Percentiles rank a stretch among this genome's conserved stretches.
Evolutionary conservation across 2,113 vertebrate species (phyloP).

Genomic region (Abramis brama): DNA sequence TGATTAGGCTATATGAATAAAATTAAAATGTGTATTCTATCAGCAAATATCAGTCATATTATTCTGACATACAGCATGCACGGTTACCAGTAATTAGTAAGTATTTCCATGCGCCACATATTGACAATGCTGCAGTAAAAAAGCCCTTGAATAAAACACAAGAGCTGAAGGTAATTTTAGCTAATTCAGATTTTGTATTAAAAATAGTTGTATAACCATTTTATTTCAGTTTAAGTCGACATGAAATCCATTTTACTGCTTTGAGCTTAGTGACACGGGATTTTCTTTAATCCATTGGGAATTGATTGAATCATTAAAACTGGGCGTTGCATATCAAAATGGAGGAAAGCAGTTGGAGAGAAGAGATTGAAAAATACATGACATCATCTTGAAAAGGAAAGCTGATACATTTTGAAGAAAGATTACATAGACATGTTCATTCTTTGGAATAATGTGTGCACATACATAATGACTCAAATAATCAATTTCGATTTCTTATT

Average conservation of each 20-base stretch:
- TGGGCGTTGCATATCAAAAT: background rate
- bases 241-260: background rate
- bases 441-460: slow-evolving; percentile 16
- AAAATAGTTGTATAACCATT: background rate
- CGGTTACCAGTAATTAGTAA: background rate
- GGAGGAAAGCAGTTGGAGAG: background rate
- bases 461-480: background rate
- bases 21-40: background rate
- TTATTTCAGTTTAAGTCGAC: background rate
- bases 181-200: background rate
- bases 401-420: background rate
- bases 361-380: background rate
- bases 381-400: background rate
- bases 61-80: background rate
- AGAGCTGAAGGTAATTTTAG: background rate
- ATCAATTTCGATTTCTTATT: background rate
- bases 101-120: background rate
- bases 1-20: background rate
- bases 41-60: background rate
- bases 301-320: background rate
- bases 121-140: too few species aligned
- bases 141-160: background rate
- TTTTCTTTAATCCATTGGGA: background rate
- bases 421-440: background rate
- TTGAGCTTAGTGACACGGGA: background rate